Percentiles rank a stretch among this genome's conserved stretches.
Evolutionary conservation across 2,797 vertebrate genomes (phyloP).

Genomic region (Kryptopterus vitreolus): DNA sequence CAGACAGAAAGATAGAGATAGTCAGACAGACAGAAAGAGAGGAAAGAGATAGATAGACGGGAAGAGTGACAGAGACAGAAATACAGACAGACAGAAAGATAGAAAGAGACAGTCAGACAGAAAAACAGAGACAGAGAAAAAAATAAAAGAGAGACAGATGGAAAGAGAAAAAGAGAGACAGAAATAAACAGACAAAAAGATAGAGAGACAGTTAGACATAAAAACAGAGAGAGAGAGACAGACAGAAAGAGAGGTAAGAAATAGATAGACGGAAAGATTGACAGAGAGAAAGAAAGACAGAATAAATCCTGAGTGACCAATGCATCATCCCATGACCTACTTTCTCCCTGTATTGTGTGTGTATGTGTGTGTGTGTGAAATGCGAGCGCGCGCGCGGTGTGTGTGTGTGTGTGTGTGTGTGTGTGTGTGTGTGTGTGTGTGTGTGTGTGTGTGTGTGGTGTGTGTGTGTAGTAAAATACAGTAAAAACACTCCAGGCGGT

Average conservation of each 20-base stretch:
- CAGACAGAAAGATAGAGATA: neutral
- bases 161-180: neutral
- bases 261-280: neutral
- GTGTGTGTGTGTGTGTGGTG: neutral
- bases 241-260: neutral
- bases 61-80: rapidly evolving
- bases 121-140: neutral
- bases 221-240: slow-evolving; percentile 7
- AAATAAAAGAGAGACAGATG: neutral
- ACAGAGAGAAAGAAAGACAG: too few species aligned
- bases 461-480: slow-evolving; percentile 58
- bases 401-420: slow-evolving; percentile 2
- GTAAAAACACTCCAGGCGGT: slow-evolving; percentile 69
- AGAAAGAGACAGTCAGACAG: neutral
- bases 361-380: slow-evolving; percentile 5
- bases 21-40: neutral
- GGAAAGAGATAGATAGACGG: rapidly evolving
- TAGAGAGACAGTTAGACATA: neutral
- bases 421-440: slow-evolving; percentile 9
- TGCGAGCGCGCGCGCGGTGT: neutral
- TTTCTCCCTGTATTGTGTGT: slow-evolving; percentile 58
- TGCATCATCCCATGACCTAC: slow-evolving; percentile 72
- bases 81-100: neutral
- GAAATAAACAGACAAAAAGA: neutral
- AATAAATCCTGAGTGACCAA: slow-evolving; percentile 56